phyloP scores from a whole-genome alignment of 2,888 invertebrate species.

The Lycia hirtaria region DNA sequence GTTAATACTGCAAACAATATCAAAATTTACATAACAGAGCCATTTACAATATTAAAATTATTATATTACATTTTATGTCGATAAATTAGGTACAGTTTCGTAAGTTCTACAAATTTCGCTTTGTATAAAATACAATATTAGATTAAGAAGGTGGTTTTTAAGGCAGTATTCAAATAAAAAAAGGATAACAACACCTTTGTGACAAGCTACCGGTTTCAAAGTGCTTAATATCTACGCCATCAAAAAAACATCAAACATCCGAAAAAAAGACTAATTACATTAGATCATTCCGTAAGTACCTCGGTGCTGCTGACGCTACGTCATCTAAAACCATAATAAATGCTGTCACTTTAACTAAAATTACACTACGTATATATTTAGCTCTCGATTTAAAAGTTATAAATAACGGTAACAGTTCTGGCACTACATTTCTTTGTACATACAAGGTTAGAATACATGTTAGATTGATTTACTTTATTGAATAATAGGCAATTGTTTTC shows the following conservation, averaged over 20 bases:
- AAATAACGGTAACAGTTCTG: constrained; percentile 53
- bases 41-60: constrained; percentile 27
- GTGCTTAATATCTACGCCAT: constrained; percentile 16
- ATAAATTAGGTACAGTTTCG: constrained; percentile 8
- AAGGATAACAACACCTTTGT: constrained; percentile 28
- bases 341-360: constrained; percentile 62
- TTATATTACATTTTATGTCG: constrained; percentile 28
- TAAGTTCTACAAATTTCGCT: constrained; percentile 17
- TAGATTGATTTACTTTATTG: not conserved
- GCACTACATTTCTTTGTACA: constrained; percentile 60
- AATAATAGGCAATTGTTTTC: not conserved
- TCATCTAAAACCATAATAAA: constrained; percentile 64
- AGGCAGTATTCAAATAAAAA: constrained; percentile 20
- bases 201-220: constrained; percentile 26
- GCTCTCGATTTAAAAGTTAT: constrained; percentile 43
- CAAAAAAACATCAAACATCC: constrained; percentile 21
- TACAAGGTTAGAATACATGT: constrained; percentile 26
- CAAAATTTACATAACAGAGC: constrained; percentile 42
- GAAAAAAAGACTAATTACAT: constrained; percentile 19
- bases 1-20: constrained; percentile 59
- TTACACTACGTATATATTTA: constrained; percentile 42
- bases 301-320: constrained; percentile 62
- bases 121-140: constrained; percentile 31
- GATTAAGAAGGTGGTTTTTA: constrained; percentile 31
- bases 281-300: constrained; percentile 66